Percentiles rank a stretch among this genome's conserved stretches.
These are phyloP conservation scores for Aulostomus chinensis DNA, from an alignment of 2,797 vertebrate species.

Conservation along the genomic window DNA sequence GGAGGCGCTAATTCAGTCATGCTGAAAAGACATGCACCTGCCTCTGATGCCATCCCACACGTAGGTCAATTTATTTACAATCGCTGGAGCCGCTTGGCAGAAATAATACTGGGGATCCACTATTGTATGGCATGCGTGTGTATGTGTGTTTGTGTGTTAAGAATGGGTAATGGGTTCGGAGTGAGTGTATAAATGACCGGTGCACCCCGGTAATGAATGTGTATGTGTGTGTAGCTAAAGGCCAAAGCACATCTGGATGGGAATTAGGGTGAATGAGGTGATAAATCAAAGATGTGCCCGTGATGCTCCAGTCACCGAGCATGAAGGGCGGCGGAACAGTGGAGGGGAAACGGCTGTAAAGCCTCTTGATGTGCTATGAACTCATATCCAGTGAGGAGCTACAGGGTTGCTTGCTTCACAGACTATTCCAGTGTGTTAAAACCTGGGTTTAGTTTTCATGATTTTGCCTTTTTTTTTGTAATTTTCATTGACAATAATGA, in stretches of 20 bases:
- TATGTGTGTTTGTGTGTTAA: slow-evolving; percentile 17
- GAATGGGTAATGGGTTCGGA: slow-evolving; percentile 61
- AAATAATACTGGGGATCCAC: no score
- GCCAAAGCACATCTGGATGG: slow-evolving; percentile 78
- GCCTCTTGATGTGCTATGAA: slow-evolving; percentile 30
- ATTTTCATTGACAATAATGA: not conserved
- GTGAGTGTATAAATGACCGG: slow-evolving; percentile 53
- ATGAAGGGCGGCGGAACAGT: slow-evolving; percentile 78
- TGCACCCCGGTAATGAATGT: slow-evolving; percentile 69
- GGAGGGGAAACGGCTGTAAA: slow-evolving; percentile 27
- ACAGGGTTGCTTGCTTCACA: no score
- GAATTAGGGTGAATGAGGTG: slow-evolving; percentile 78
- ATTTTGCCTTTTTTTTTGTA: no score
- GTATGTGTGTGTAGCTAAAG: slow-evolving; percentile 54
- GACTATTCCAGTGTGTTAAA: no score
- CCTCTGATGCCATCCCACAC: no score
- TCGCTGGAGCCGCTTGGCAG: no score
- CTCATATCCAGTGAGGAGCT: slow-evolving; percentile 45
- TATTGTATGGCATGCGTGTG: no score
- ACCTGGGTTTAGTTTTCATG: no score
- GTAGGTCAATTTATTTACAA: no score
- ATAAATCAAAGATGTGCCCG: slow-evolving; percentile 77
- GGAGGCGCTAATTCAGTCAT: no score
- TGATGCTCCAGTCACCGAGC: slow-evolving; percentile 76
- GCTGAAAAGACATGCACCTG: not conserved